These are phyloP conservation scores for Micronycteris hirsuta DNA, from an alignment of 2,113 vertebrate species.

Conservation along the genomic window DNA sequence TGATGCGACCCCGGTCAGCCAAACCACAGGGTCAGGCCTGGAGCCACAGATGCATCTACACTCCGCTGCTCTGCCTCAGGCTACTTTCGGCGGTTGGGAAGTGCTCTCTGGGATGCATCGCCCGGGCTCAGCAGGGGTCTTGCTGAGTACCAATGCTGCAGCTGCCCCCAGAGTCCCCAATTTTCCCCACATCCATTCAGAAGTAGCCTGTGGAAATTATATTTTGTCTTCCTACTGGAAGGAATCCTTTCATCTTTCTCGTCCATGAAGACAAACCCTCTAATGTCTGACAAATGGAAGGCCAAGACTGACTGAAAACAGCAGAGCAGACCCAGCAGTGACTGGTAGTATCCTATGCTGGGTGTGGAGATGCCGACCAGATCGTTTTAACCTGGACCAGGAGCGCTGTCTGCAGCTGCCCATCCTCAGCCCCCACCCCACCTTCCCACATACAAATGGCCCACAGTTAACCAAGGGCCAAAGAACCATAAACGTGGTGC, in stretches of 20 bases:
- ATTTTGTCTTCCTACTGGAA: conserved; percentile 5
- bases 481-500: neutral
- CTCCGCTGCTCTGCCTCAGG: neutral
- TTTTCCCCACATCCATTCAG: neutral
- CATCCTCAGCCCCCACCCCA: neutral
- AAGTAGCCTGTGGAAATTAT: conserved; percentile 4
- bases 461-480: neutral
- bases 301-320: neutral
- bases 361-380: accelerated
- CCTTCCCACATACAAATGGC: neutral
- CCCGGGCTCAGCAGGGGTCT: neutral
- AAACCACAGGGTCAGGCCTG: neutral
- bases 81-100: neutral
- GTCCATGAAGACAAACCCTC: neutral
- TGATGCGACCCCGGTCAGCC: neutral
- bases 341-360: neutral
- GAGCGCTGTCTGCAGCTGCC: neutral
- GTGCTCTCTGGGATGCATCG: neutral
- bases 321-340: neutral
- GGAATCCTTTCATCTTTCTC: conserved; percentile 30
- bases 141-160: neutral
- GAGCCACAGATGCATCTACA: neutral
- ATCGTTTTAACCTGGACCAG: neutral
- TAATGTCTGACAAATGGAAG: neutral
- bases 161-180: neutral